Percentiles rank a stretch among this genome's conserved stretches.
phyloP scores from a whole-genome alignment of 2,113 vertebrate genomes.

The Manacus vitellinus region DNA sequence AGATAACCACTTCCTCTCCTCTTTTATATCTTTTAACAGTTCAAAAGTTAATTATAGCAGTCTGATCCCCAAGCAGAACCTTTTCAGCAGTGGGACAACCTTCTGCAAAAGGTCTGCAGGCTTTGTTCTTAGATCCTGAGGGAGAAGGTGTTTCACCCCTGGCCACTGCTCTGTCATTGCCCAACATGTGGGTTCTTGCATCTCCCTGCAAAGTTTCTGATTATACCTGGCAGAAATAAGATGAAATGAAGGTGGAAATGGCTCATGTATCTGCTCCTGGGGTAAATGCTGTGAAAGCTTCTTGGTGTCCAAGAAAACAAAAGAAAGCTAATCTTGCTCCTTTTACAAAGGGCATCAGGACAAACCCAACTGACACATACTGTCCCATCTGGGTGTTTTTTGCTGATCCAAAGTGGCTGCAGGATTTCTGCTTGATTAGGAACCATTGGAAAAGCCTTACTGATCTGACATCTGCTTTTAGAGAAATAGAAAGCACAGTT shows the following conservation, averaged over 20 bases:
- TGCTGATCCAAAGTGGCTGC: constrained; percentile 1
- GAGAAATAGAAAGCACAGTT: neutral
- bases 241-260: neutral
- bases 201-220: neutral
- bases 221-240: neutral
- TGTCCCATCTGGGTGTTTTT: neutral
- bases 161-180: neutral
- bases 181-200: neutral
- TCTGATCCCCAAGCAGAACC: neutral
- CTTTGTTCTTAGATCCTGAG: neutral
- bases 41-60: neutral
- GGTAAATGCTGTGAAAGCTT: neutral
- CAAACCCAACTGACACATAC: neutral
- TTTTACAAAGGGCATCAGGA: neutral
- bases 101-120: neutral
- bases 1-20: neutral
- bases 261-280: neutral
- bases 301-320: neutral
- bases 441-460: neutral
- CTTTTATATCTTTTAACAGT: neutral
- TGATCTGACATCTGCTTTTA: neutral
- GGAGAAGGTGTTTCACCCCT: neutral
- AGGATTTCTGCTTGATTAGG: constrained; percentile 32
- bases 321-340: neutral
- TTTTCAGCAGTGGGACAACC: neutral